Evolutionary conservation across 2,797 vertebrate genomes (phyloP).

Genomic region (Lagocephalus sceleratus): DNA sequence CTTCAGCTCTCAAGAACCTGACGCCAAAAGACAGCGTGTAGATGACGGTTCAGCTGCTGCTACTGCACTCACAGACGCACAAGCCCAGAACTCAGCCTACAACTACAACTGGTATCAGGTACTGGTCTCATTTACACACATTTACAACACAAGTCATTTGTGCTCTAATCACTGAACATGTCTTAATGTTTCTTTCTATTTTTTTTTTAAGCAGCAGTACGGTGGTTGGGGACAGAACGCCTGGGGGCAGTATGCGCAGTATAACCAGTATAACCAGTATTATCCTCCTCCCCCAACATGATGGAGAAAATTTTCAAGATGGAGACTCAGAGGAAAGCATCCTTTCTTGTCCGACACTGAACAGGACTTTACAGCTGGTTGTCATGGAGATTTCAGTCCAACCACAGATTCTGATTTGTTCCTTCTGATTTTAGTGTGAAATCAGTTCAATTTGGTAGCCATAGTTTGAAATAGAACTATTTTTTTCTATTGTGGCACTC

Average conservation of each 20-base stretch:
- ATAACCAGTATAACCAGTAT: slow-evolving; percentile 91
- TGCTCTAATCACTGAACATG: neutral
- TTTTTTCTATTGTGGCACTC: slow-evolving; percentile 25
- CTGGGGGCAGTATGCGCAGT: slow-evolving; percentile 86
- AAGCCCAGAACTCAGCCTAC: slow-evolving; percentile 86
- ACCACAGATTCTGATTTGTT: slow-evolving; percentile 21
- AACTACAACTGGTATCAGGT: slow-evolving; percentile 99
- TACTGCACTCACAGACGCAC: slow-evolving; percentile 82
- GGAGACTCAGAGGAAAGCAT: slow-evolving; percentile 42
- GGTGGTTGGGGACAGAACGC: slow-evolving; percentile 87
- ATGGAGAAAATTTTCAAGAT: slow-evolving; percentile 56
- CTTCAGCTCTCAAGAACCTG: slow-evolving; percentile 86
- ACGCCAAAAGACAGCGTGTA: slow-evolving; percentile 86
- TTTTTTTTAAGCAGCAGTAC: slow-evolving; percentile 78
- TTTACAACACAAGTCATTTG: neutral
- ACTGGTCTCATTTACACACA: neutral
- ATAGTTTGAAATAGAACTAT: slow-evolving; percentile 20
- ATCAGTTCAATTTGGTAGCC: slow-evolving; percentile 35
- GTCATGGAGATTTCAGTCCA: slow-evolving; percentile 35
- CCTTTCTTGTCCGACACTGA: slow-evolving; percentile 32
- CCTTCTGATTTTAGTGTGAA: slow-evolving; percentile 31
- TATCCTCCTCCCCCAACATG: slow-evolving; percentile 93
- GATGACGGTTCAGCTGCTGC: slow-evolving; percentile 78
- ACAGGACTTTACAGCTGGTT: slow-evolving; percentile 25
- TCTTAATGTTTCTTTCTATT: neutral